phyloP scores from a whole-genome alignment of 2,888 invertebrate genomes.

The Eupelmus urozonus region DNA sequence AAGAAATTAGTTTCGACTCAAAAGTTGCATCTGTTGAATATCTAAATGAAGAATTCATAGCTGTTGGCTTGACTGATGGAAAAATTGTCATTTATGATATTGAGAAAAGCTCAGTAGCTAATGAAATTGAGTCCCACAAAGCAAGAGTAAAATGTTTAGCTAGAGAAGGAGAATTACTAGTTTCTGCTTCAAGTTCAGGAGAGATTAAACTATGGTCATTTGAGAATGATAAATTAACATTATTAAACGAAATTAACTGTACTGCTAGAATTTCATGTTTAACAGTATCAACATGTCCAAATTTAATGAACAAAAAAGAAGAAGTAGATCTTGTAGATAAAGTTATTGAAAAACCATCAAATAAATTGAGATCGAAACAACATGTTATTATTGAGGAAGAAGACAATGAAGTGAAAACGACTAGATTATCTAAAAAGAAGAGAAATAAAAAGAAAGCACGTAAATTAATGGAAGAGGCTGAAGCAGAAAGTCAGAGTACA shows the following conservation, averaged over 20 bases:
- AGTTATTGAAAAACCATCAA: slow-evolving; percentile 51
- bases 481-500: slow-evolving; percentile 46
- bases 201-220: slow-evolving; percentile 86
- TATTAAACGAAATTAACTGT: slow-evolving; percentile 78
- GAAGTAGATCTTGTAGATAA: slow-evolving; percentile 52
- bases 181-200: slow-evolving; percentile 88
- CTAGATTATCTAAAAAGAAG: slow-evolving; percentile 46
- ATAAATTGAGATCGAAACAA: slow-evolving; percentile 63
- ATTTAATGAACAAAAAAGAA: slow-evolving; percentile 57
- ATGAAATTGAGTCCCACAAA: slow-evolving; percentile 80
- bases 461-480: slow-evolving; percentile 40
- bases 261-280: slow-evolving; percentile 86
- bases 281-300: slow-evolving; percentile 77
- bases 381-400: slow-evolving; percentile 68
- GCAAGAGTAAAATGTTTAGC: slow-evolving; percentile 85
- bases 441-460: slow-evolving; percentile 62
- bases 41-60: slow-evolving; percentile 81
- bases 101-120: slow-evolving; percentile 75
- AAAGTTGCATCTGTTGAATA: slow-evolving; percentile 87
- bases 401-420: slow-evolving; percentile 56
- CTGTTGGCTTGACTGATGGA: slow-evolving; percentile 88
- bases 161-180: slow-evolving; percentile 80
- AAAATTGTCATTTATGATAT: slow-evolving; percentile 81
- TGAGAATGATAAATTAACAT: slow-evolving; percentile 73
- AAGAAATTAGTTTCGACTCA: slow-evolving; percentile 83